These are phyloP conservation scores for Pseudomyrmex flavicornis DNA, from an alignment of 1,140 invertebrate species.

Conservation along the genomic window DNA sequence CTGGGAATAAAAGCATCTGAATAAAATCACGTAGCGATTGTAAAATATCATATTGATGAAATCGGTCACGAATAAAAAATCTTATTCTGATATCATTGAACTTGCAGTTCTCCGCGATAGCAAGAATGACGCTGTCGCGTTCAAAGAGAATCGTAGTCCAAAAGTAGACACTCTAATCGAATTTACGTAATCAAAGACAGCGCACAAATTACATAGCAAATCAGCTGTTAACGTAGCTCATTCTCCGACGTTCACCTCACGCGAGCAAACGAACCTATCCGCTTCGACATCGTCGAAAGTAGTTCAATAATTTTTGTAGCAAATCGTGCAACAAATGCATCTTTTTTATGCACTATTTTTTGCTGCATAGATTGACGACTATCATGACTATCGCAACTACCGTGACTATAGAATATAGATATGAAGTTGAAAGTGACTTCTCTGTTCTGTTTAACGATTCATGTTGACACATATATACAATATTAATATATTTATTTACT, in stretches of 20 bases:
- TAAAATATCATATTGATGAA: not conserved
- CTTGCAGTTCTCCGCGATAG: not conserved
- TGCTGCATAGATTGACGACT: not conserved
- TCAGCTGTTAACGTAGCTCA: constrained; percentile 48
- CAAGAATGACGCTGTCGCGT: not conserved
- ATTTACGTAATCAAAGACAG: constrained; percentile 37
- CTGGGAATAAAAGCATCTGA: not conserved
- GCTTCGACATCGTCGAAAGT: constrained; percentile 36
- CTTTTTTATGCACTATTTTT: constrained; percentile 14
- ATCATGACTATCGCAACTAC: not conserved
- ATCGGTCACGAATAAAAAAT: not conserved
- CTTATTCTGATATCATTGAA: not conserved
- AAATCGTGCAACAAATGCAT: constrained; percentile 36
- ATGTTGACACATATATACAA: not conserved
- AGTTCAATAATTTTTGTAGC: constrained; percentile 23
- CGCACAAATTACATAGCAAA: constrained; percentile 24
- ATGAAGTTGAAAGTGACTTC: not conserved
- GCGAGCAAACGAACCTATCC: constrained; percentile 10
- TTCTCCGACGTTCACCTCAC: constrained; percentile 7
- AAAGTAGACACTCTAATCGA: constrained; percentile 5
- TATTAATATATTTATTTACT: not conserved
- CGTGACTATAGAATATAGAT: not conserved
- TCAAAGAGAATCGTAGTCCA: constrained; percentile 11
- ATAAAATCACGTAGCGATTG: not conserved
- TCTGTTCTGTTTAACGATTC: not conserved